Conservation (phyloP, 2,797 vertebrate genomes). For the Clarias pachynema region DNA sequence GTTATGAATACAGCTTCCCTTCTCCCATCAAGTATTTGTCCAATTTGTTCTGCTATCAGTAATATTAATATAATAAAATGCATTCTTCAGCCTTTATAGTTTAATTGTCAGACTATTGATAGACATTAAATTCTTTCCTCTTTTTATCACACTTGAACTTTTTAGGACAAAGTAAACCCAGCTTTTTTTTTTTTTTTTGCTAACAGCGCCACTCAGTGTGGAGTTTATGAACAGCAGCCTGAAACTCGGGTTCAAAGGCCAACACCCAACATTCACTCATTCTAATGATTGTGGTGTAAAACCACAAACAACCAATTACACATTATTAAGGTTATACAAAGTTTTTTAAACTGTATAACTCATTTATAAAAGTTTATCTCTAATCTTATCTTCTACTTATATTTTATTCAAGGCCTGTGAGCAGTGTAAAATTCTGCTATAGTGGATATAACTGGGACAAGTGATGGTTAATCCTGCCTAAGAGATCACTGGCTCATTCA, state of each 20-base stretch:
- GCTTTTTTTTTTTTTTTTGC: background rate
- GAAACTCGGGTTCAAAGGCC: background rate
- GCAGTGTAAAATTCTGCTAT: background rate
- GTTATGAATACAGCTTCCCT: background rate
- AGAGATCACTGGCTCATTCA: conserved; percentile 7
- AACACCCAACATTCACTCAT: background rate
- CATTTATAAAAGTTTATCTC: background rate
- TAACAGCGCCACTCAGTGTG: conserved; percentile 65
- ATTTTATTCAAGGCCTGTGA: conserved; percentile 12
- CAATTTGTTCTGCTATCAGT: background rate
- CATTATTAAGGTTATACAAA: background rate
- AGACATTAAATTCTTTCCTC: background rate
- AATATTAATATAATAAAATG: background rate
- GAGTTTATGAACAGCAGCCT: conserved; percentile 41
- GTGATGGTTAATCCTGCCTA: conserved; percentile 30
- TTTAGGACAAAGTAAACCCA: background rate
- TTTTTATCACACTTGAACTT: background rate
- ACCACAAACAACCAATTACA: background rate
- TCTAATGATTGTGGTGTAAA: background rate
- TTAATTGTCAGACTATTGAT: background rate
- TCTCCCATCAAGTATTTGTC: background rate
- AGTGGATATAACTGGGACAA: conserved; percentile 30
- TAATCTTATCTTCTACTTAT: background rate
- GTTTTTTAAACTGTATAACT: background rate
- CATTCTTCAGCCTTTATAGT: background rate